Conservation (phyloP, 1,140 invertebrate genomes). For the Ceratina australensis region DNA sequence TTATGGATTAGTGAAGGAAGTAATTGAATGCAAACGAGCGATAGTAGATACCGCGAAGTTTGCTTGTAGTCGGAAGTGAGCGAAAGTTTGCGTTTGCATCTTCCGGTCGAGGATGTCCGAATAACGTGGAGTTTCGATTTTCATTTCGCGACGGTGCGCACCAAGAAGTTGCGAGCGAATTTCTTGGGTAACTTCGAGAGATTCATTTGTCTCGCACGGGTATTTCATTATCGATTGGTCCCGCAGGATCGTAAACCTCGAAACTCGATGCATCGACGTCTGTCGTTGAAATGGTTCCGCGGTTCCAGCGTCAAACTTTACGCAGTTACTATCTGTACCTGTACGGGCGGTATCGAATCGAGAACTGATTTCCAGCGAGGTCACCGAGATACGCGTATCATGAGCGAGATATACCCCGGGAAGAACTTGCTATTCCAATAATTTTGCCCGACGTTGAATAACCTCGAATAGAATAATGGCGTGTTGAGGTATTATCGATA, state of each 20-base stretch:
- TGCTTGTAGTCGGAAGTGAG: no score
- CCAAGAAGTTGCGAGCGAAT: neutral
- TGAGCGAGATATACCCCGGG: no score
- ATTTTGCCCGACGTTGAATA: no score
- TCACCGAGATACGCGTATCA: no score
- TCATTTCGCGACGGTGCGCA: neutral
- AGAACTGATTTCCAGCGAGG: no score
- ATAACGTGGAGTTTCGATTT: neutral
- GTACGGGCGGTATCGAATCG: no score
- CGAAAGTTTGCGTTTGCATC: neutral
- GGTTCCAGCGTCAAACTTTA: neutral
- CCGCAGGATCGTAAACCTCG: conserved; percentile 15
- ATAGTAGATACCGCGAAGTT: no score
- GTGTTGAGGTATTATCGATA: no score
- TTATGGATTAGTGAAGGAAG: no score
- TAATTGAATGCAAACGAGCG: no score
- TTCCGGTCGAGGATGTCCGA: neutral
- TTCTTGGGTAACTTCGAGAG: conserved; percentile 12
- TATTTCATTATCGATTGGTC: conserved; percentile 36
- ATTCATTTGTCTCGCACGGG: conserved; percentile 21
- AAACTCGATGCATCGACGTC: conserved; percentile 23
- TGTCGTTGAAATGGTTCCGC: neutral
- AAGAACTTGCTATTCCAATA: no score
- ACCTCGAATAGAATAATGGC: no score
- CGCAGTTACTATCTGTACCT: neutral